These are phyloP conservation scores for Pangasius larnaudii DNA, from an alignment of 2,797 vertebrate genomes.

Conservation along the genomic window DNA sequence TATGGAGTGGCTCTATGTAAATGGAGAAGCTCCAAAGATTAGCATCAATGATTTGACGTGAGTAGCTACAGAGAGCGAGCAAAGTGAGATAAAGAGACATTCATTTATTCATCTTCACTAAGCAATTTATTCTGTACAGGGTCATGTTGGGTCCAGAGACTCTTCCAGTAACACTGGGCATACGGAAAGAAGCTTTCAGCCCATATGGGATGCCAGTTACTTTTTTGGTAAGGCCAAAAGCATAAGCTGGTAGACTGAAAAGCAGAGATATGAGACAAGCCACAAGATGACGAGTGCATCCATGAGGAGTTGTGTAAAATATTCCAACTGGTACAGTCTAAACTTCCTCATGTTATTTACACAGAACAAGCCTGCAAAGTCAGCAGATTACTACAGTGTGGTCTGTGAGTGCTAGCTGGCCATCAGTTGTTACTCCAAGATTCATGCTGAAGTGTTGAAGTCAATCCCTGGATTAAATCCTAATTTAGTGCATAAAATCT, in stretches of 20 bases:
- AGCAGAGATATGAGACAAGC: neutral
- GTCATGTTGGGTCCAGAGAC: neutral
- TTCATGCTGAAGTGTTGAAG: neutral
- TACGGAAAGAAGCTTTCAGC: neutral
- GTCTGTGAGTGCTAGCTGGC: neutral
- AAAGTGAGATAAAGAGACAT: constrained; percentile 2
- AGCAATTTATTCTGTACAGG: neutral
- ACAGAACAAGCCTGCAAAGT: neutral
- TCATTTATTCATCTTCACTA: neutral
- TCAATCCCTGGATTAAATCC: neutral
- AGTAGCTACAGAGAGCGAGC: neutral
- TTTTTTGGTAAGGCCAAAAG: neutral
- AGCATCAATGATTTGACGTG: neutral
- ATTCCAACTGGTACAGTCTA: neutral
- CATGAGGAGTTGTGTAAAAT: neutral
- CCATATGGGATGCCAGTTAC: neutral
- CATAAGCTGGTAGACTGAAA: neutral
- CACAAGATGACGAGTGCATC: neutral
- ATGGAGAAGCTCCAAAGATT: neutral
- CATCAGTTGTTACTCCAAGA: neutral
- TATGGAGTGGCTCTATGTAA: neutral
- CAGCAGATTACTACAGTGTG: neutral
- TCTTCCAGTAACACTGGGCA: neutral
- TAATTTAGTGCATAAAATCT: neutral
- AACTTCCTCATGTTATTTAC: neutral